Base-by-base conservation (phyloP, 2,888 invertebrate genomes). In the Criorhina ranunculi region DNA sequence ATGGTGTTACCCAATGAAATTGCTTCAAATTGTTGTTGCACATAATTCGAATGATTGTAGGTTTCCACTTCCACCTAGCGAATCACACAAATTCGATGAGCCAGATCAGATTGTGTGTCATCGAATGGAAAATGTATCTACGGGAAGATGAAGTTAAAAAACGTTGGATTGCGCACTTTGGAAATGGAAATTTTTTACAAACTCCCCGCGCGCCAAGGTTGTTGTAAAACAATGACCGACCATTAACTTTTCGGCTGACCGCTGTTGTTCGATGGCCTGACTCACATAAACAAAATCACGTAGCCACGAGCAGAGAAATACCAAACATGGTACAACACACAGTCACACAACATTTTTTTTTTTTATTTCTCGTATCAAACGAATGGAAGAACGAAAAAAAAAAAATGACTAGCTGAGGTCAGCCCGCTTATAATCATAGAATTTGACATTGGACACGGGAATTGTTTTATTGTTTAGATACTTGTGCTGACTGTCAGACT, bases 31-130 rank as follows among this genome's bases (percentile, higher is more conserved):
- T 69, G 67, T 69, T 77, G 67, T 59, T 51, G 62, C 67, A 67
- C 59, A 67, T 76, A 66, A 76, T 77, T 53, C 77, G 42, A 69
- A 77, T 77, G 77, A 77, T 77, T 69, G 77, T 46, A 60, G 77
- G 69, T 60, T 62, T 69, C 60, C 75, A 46, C 46, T 33, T 64
- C 40, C 9, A 19, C 0, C 29, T 24, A 19, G 33, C 35, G 15
- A 60, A 24, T 37, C 9, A 15, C 5, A 53, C 8, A 12, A 35
- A 24, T 57, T 44, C 44, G 55, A 69, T 40, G 33, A 53, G 40
- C 53, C 67, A 44, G 31, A 44, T 31, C 24, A 60, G 59, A 53
- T 49, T 77, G 59, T 53, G 62, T 77, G 77, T 69, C 69, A 69
- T 69, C 77, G 51, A 11, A 24, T 51, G 76, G 67, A 76, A 64